A percentile compares a stretch with the other conserved stretches of the same genome.
These are phyloP conservation scores for Eulemur albifrons DNA, from an alignment of 2,797 vertebrate species.

Conservation along the genomic window DNA sequence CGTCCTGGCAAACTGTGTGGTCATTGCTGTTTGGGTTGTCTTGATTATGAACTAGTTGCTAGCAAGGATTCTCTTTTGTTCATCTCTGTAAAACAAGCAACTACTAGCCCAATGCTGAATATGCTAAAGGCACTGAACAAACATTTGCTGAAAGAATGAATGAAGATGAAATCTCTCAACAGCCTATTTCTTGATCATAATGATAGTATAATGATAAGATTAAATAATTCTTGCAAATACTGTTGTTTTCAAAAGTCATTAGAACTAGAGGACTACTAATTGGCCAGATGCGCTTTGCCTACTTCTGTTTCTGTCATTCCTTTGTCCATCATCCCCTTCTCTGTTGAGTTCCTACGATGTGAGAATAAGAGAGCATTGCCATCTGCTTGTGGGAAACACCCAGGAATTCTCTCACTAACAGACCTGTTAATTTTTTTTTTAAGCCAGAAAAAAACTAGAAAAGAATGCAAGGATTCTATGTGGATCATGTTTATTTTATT, in stretches of 20 bases:
- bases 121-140: not conserved
- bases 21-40: not conserved
- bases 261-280: not conserved
- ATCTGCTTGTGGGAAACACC: constrained; percentile 27
- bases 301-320: not conserved
- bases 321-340: not conserved
- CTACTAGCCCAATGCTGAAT: not conserved
- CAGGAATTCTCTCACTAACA: constrained; percentile 36
- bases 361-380: constrained; percentile 21
- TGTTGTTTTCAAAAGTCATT: not conserved
- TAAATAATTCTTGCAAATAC: constrained; percentile 9
- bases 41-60: not conserved
- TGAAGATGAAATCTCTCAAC: not conserved
- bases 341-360: not conserved
- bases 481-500: not conserved
- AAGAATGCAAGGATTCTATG: not conserved
- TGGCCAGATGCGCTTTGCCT: constrained; percentile 20
- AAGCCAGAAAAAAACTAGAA: not conserved
- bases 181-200: not conserved
- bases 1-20: not conserved
- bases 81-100: not conserved
- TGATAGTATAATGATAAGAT: not conserved
- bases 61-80: not conserved
- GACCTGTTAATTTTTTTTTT: not conserved
- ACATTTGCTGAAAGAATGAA: not conserved